phyloP scores from a whole-genome alignment of 1,140 invertebrate genomes.

The Hycleus cichorii region DNA sequence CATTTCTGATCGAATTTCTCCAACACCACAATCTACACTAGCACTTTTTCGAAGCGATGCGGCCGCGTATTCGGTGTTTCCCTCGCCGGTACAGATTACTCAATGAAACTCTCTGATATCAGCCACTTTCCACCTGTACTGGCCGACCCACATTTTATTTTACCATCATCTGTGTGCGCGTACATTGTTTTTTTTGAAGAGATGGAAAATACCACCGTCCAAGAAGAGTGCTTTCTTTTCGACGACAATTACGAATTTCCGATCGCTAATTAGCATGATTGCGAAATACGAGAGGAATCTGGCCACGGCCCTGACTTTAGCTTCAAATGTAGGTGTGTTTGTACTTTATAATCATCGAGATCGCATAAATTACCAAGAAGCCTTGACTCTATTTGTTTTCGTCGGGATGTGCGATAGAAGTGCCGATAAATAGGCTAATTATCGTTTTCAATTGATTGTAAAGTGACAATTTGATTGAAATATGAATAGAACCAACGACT shows the following conservation, averaged over 20 bases:
- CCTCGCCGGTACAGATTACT: conserved; percentile 17
- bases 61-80: conserved; percentile 8
- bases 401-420: too few relatives aligned
- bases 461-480: too few relatives aligned
- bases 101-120: conserved; percentile 19
- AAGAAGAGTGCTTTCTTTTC: conserved; percentile 7
- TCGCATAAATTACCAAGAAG: too few relatives aligned
- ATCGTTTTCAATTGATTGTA: too few relatives aligned
- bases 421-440: too few relatives aligned
- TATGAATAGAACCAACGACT: too few relatives aligned
- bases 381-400: too few relatives aligned
- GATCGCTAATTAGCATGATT: neutral
- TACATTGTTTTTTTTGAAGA: too few relatives aligned
- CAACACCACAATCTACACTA: conserved; percentile 8
- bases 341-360: too few relatives aligned
- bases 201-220: neutral
- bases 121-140: conserved; percentile 20
- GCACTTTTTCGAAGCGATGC: neutral
- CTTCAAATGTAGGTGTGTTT: too few relatives aligned
- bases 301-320: too few relatives aligned
- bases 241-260: too few relatives aligned
- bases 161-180: neutral
- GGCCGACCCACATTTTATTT: conserved; percentile 13
- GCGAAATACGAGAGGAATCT: neutral
- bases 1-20: neutral